phyloP scores from a whole-genome alignment of 2,113 vertebrate species.

The Epinephelus lanceolatus region DNA sequence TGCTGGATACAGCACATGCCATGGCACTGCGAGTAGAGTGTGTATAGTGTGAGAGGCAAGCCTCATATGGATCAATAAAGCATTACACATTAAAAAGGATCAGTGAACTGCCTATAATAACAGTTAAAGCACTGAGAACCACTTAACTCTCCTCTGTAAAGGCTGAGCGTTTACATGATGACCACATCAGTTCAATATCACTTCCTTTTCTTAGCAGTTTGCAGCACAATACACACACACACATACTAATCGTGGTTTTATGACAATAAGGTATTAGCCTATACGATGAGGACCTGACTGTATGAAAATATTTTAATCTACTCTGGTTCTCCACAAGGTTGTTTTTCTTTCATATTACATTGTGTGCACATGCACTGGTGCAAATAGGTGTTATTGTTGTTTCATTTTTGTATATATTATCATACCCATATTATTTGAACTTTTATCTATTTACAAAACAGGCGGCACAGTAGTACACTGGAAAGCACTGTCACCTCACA shows the following conservation, averaged over 20 bases:
- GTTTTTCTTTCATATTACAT: background rate
- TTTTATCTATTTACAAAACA: too few species aligned
- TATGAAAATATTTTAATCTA: background rate
- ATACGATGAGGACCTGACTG: background rate
- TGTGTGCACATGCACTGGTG: background rate
- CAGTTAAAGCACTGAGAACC: conserved; percentile 4
- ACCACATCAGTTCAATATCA: background rate
- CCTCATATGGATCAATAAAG: conserved; percentile 47
- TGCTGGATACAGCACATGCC: background rate
- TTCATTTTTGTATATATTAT: too few species aligned
- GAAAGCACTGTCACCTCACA: too few species aligned
- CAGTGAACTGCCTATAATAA: conserved; percentile 28
- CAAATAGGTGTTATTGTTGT: too few species aligned
- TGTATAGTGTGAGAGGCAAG: conserved; percentile 16
- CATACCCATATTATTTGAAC: too few species aligned
- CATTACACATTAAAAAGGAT: conserved; percentile 40
- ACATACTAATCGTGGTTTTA: background rate
- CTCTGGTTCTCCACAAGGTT: background rate
- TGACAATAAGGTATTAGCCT: background rate
- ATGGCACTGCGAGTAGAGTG: background rate
- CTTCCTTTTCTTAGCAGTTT: background rate
- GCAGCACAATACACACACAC: background rate
- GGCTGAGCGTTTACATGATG: background rate
- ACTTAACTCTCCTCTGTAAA: conserved; percentile 25
- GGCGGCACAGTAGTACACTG: too few species aligned